phyloP scores from a whole-genome alignment of 1,140 invertebrate species.

The Cephus cinctus region DNA sequence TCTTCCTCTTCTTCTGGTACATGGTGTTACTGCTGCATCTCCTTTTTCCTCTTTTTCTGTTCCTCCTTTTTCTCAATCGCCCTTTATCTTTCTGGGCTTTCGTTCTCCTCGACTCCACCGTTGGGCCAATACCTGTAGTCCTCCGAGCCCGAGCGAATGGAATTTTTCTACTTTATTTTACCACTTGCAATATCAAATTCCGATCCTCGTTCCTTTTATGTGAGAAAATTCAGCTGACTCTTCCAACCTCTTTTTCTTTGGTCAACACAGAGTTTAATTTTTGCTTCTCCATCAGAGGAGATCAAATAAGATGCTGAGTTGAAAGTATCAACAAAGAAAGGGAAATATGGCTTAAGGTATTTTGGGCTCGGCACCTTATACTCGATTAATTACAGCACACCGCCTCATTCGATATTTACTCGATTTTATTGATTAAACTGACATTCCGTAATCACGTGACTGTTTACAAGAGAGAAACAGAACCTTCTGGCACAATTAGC shows the following conservation, averaged over 20 bases:
- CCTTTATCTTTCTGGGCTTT: background rate
- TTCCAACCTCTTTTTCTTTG: background rate
- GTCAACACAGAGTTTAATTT: background rate
- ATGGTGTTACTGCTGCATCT: background rate
- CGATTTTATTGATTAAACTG: too few species aligned
- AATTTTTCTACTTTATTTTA: constrained; percentile 42
- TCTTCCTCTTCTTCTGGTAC: constrained; percentile 2
- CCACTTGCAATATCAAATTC: constrained; percentile 36
- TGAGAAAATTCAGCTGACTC: too few species aligned
- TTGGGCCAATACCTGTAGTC: background rate
- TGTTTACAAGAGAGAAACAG: too few species aligned
- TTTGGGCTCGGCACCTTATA: too few species aligned
- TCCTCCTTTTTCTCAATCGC: background rate
- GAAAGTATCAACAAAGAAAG: too few species aligned
- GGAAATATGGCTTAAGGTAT: too few species aligned
- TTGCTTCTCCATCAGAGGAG: too few species aligned
- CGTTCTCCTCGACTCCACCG: background rate
- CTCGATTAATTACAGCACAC: too few species aligned
- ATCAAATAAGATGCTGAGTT: too few species aligned
- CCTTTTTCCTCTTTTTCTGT: background rate
- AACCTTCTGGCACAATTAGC: too few species aligned
- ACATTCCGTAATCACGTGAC: too few species aligned
- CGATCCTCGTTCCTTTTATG: constrained; percentile 5
- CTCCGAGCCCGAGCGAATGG: constrained; percentile 31
- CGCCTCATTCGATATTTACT: too few species aligned